phyloP scores from a whole-genome alignment of 2,888 invertebrate genomes.

The Calliopum simillimum region DNA sequence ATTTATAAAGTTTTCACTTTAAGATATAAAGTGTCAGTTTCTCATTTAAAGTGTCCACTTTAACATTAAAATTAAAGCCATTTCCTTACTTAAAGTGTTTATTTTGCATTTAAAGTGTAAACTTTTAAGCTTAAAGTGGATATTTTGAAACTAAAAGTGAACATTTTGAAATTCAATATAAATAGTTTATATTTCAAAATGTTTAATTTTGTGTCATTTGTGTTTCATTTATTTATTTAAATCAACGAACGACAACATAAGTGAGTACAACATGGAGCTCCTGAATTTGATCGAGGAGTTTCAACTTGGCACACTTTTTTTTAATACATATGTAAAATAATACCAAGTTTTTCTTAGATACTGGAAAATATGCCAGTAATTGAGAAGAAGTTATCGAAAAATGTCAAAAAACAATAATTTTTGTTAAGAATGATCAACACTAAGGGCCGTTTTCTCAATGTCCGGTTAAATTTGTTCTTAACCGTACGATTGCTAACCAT shows the following conservation, averaged over 20 bases:
- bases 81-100: too few species aligned
- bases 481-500: too few species aligned
- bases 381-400: too few species aligned
- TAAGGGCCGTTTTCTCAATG: too few species aligned
- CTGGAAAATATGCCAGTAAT: too few species aligned
- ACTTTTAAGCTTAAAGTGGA: slow-evolving; percentile 31
- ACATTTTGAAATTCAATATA: slow-evolving; percentile 27
- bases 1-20: too few species aligned
- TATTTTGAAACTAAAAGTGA: slow-evolving; percentile 31
- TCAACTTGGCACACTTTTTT: slow-evolving; percentile 37
- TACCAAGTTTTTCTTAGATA: too few species aligned
- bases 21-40: too few species aligned
- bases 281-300: slow-evolving; percentile 28
- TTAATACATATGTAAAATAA: slow-evolving; percentile 35
- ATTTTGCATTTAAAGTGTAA: slow-evolving; percentile 31
- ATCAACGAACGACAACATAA: neutral
- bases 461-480: too few species aligned
- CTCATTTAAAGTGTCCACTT: slow-evolving; percentile 30
- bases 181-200: slow-evolving; percentile 30
- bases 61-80: too few species aligned
- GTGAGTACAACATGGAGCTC: slow-evolving; percentile 18
- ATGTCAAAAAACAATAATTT: too few species aligned
- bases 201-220: slow-evolving; percentile 27
- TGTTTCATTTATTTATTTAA: slow-evolving; percentile 4
- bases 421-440: too few species aligned